phyloP scores from a whole-genome alignment of 2,113 vertebrate genomes.

The Phyllostomus discolor region DNA sequence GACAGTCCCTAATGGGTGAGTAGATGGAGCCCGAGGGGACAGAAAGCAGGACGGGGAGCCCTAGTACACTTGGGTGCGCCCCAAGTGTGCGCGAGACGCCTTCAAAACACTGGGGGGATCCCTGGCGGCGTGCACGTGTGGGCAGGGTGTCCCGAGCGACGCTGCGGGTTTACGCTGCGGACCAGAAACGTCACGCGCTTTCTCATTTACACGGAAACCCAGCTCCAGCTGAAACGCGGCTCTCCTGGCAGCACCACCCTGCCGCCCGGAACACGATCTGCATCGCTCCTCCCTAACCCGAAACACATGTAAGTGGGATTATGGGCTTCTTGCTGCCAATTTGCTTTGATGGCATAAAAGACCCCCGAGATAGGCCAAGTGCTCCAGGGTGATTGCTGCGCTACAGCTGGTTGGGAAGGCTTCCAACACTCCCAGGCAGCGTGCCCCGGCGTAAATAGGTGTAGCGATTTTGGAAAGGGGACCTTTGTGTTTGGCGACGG shows the following conservation, averaged over 20 bases:
- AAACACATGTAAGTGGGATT: conserved; percentile 30
- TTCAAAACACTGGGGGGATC: rapidly evolving
- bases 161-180: background rate
- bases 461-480: background rate
- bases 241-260: background rate
- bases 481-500: background rate
- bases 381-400: background rate
- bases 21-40: background rate
- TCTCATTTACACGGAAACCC: background rate
- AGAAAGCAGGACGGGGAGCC: rapidly evolving
- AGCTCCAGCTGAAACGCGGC: conserved; percentile 40
- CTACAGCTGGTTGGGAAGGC: background rate
- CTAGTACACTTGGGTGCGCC: rapidly evolving
- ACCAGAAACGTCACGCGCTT: background rate
- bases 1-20: background rate
- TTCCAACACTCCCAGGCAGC: background rate
- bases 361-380: background rate
- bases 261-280: background rate
- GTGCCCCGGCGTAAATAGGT: background rate
- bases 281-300: background rate
- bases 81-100: background rate
- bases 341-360: background rate
- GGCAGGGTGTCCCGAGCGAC: rapidly evolving
- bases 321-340: background rate
- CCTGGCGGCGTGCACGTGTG: rapidly evolving